These are phyloP conservation scores for Misgurnus mizolepis DNA, from an alignment of 2,113 vertebrate genomes.

Conservation along the genomic window DNA sequence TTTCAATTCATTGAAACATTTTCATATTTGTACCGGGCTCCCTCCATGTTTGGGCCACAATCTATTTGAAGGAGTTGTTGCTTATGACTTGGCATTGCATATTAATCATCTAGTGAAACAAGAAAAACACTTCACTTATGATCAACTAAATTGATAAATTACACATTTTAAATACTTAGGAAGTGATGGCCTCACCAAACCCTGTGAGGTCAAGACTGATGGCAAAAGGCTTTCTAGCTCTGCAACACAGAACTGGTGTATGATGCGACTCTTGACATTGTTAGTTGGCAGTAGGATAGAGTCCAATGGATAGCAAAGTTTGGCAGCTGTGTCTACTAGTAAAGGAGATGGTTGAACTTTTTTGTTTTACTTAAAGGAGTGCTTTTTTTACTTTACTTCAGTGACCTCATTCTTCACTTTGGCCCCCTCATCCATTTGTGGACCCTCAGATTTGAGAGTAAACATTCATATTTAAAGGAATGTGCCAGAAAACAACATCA, in stretches of 20 bases:
- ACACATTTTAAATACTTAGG: constrained; percentile 24
- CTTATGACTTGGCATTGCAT: not conserved
- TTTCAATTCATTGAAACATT: constrained; percentile 9
- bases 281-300: not conserved
- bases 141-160: not conserved
- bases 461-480: constrained; percentile 12
- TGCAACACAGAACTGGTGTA: constrained; percentile 20
- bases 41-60: constrained; percentile 14
- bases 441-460: constrained; percentile 9
- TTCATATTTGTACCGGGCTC: constrained; percentile 27
- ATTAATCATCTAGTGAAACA: constrained; percentile 2
- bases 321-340: not conserved
- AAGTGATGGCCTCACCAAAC: not conserved
- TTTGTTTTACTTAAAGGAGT: not conserved
- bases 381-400: not conserved
- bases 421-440: not conserved
- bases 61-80: constrained; percentile 8
- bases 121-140: constrained; percentile 4
- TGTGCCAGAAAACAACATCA: not conserved
- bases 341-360: not conserved
- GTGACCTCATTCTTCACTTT: not conserved
- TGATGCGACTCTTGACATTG: not conserved
- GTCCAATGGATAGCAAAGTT: not conserved
- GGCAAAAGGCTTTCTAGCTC: constrained; percentile 9
- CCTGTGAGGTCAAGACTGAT: constrained; percentile 6